These are phyloP conservation scores for Hyphantria cunea DNA, from an alignment of 1,140 invertebrate genomes.

Conservation along the genomic window DNA sequence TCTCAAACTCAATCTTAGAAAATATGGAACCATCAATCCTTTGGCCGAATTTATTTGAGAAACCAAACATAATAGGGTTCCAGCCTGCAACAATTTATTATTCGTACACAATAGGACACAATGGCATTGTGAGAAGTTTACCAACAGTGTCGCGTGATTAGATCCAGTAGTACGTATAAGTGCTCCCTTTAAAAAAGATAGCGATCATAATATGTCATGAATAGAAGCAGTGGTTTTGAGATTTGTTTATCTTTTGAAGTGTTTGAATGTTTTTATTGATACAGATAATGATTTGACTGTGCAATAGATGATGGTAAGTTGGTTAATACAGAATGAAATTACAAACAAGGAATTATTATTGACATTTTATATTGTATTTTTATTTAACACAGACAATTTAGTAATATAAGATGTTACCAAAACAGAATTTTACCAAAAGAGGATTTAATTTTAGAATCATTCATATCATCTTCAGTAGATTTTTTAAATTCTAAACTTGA, in stretches of 20 bases:
- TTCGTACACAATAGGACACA: conserved; percentile 47
- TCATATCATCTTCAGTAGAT: too few species aligned
- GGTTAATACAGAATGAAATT: too few species aligned
- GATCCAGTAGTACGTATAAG: conserved; percentile 54
- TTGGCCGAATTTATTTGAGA: conserved; percentile 47
- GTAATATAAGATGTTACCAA: too few species aligned
- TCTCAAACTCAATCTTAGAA: conserved; percentile 17
- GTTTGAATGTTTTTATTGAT: conserved; percentile 11
- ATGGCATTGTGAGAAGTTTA: conserved; percentile 60
- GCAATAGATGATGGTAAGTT: too few species aligned
- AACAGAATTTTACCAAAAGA: too few species aligned
- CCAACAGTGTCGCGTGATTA: conserved; percentile 66
- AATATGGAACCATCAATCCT: conserved; percentile 44
- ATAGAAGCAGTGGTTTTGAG: neutral
- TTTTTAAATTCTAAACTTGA: too few species aligned
- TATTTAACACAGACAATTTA: too few species aligned
- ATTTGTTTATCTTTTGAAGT: conserved; percentile 14
- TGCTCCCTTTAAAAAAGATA: conserved; percentile 42
- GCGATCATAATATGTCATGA: conserved; percentile 5
- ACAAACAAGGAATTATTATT: too few species aligned
- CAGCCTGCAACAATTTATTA: conserved; percentile 41
- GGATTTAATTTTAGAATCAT: too few species aligned
- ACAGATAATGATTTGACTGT: too few species aligned
- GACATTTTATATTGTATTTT: too few species aligned
- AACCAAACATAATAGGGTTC: conserved; percentile 33